phyloP scores from a whole-genome alignment of 2,113 vertebrate species.

The Eulemur rufifrons region DNA sequence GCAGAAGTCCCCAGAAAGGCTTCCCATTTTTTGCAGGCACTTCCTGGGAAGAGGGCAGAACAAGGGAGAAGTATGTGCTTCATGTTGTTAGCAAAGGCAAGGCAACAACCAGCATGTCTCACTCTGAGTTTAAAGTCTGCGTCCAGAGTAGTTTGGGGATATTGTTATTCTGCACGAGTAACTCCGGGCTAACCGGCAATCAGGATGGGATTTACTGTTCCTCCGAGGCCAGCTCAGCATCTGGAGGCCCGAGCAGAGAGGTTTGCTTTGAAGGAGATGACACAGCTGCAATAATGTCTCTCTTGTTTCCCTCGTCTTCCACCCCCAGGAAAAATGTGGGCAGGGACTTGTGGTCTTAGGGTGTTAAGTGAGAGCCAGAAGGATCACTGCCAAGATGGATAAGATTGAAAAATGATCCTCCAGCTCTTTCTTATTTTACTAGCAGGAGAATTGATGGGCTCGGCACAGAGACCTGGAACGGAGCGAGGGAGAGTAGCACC shows the following conservation, averaged over 20 bases:
- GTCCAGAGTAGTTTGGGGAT: neutral
- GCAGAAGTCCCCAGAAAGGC: neutral
- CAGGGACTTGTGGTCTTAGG: neutral
- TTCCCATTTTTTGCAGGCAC: neutral
- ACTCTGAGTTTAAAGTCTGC: neutral
- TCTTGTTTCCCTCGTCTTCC: neutral
- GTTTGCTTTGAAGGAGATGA: neutral
- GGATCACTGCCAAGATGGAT: neutral
- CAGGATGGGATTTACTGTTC: neutral
- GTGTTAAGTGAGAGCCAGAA: neutral
- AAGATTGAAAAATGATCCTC: neutral
- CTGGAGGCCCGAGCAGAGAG: neutral
- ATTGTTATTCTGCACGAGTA: neutral
- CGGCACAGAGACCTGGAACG: neutral
- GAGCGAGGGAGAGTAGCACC: neutral
- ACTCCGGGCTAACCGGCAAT: neutral
- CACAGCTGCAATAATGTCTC: neutral
- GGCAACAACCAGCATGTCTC: neutral
- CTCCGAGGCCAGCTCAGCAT: neutral
- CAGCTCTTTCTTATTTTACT: neutral
- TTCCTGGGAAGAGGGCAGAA: neutral
- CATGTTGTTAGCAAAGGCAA: neutral
- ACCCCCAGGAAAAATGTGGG: neutral
- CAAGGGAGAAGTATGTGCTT: neutral
- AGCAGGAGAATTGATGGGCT: neutral